A percentile compares a stretch with the other conserved stretches of the same genome.
phyloP scores from a whole-genome alignment of 2,797 vertebrate genomes.

The Bovichtus variegatus region DNA sequence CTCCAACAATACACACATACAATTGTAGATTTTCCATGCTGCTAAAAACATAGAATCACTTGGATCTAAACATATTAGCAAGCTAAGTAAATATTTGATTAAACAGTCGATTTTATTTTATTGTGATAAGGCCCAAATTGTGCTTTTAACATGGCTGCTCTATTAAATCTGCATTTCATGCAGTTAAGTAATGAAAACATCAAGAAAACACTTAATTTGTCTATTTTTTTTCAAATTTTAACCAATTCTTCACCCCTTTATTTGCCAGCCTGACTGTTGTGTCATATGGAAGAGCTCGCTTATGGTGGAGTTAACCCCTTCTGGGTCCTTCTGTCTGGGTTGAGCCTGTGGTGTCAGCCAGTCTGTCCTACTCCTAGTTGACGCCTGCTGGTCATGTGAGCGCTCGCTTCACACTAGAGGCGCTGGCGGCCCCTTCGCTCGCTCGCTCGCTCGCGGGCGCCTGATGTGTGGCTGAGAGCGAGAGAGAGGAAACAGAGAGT shows the following conservation, averaged over 20 bases:
- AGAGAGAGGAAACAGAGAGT: conserved; percentile 84
- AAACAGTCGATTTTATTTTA: conserved; percentile 3
- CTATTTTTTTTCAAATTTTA: conserved; percentile 90
- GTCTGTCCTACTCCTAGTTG: conserved; percentile 91
- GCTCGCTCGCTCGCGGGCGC: conserved; percentile 67
- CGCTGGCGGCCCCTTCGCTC: conserved; percentile 80
- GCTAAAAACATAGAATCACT: conserved; percentile 47
- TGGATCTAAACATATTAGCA: conserved; percentile 17
- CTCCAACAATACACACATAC: conserved; percentile 64
- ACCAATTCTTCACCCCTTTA: conserved; percentile 99
- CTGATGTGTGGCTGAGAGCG: conserved; percentile 80
- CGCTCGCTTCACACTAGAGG: conserved; percentile 82
- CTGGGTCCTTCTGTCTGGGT: conserved; percentile 99
- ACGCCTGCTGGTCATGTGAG: conserved; percentile 85
- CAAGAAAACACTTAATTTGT: conserved; percentile 81
- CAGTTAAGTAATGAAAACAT: conserved; percentile 59
- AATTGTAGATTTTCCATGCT: conserved; percentile 25
- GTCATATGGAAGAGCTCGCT: conserved; percentile 95
- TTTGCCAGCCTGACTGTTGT: conserved; percentile 99
- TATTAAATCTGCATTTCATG: conserved; percentile 52
- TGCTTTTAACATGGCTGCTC: conserved; percentile 27
- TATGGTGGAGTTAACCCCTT: conserved; percentile 99
- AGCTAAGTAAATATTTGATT: too few species aligned
- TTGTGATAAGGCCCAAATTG: conserved; percentile 40
- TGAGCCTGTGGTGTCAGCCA: conserved; percentile 96